Base-by-base conservation (phyloP, 2,888 invertebrate species). In the Myopa testacea region DNA sequence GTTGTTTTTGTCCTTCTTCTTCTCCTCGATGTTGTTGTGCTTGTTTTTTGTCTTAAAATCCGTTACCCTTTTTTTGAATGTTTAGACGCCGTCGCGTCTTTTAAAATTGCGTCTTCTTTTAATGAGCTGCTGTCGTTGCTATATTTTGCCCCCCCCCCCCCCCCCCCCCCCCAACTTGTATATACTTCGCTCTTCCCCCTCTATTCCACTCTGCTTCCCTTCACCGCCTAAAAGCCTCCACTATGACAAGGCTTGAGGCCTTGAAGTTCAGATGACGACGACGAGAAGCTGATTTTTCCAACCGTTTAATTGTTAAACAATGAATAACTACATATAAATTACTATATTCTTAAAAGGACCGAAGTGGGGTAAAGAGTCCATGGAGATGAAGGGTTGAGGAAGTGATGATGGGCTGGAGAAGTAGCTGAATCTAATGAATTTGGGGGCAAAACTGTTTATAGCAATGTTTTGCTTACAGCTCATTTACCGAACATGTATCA, bases 281-380 rank as follows among this genome's bases (percentile, higher is more conserved):
- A n/a, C n/a, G 34, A 19, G 55, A 50, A 52, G 38, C 4, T 76
- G 65, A 63, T 77, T 72, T 71, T 76, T 78, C 75, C 63, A 73
- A 60, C 73, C 69, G 75, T 80, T 78, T 80, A 78, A 80, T 80
- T 77, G 80, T 78, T 80, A 75, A 80, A 77, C 77, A 80, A 78
- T 75, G 77, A 68, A 67, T 19, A 67, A 19, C 26, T 55, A 3
- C 55, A 3, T 55, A 14, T 55, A 50, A 50, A 8, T 50, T 50
- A 10, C 26, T 26, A 26, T 2, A 26, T 26, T 26, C 26, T 2
- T 26, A 1, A 26, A 26, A 26, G 26, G 26, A 26, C 1, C 2
- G 26, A 26, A 26, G 26, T 1, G 26, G 1, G 26, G 26, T 26
- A 26, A 26, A 2, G 26, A 26, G 26, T 26, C 26, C 2, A 26